These are phyloP conservation scores for Charina bottae DNA, from an alignment of 2,113 vertebrate species.

Conservation along the genomic window DNA sequence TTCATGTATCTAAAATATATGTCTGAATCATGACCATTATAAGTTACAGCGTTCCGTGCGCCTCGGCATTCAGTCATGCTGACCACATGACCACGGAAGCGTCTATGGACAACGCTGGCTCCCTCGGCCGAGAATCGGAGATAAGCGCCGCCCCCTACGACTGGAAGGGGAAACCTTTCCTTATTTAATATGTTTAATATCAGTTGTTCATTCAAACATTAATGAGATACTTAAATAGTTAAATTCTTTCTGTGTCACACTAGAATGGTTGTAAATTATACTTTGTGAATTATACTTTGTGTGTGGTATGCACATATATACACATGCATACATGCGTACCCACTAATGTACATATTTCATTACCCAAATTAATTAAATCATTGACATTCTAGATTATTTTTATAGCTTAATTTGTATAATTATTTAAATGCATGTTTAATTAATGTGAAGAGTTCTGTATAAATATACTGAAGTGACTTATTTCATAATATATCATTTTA, in stretches of 20 bases:
- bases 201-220: neutral
- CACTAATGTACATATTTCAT: neutral
- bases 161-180: too few relatives aligned
- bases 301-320: neutral
- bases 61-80: too few relatives aligned
- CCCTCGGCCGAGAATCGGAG: too few relatives aligned
- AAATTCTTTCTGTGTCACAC: neutral
- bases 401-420: slow-evolving; percentile 6
- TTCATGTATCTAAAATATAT: neutral
- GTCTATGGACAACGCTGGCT: too few relatives aligned
- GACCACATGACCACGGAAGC: too few relatives aligned
- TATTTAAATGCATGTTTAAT: neutral
- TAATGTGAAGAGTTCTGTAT: neutral
- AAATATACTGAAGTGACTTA: neutral
- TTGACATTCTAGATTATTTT: neutral
- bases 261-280: neutral
- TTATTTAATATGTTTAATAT: neutral
- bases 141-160: too few relatives aligned
- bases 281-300: neutral
- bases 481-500: slow-evolving; percentile 1
- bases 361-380: neutral
- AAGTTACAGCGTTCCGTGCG: too few relatives aligned
- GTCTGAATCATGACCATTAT: neutral
- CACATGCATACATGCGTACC: neutral
- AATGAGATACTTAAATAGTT: neutral